phyloP scores from a whole-genome alignment of 2,888 invertebrate genomes.

The Platerodrilus igneus region DNA sequence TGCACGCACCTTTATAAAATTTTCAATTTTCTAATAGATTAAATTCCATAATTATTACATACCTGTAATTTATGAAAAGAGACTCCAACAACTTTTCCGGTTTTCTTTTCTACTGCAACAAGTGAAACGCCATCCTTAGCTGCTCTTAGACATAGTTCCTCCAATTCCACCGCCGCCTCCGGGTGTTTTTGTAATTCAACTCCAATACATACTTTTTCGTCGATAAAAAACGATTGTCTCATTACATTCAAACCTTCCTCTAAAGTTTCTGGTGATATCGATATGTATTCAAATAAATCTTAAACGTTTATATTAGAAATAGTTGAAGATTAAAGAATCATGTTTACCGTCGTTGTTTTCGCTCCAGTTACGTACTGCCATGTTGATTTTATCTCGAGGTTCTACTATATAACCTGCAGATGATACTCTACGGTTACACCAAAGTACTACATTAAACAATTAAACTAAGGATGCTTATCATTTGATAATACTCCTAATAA shows the following conservation, averaged over 20 bases:
- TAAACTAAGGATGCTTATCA: no score
- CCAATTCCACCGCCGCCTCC: conserved; percentile 55
- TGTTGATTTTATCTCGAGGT: no score
- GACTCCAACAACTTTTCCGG: conserved; percentile 55
- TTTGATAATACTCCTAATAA: no score
- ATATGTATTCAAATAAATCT: conserved; percentile 58
- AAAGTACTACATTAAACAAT: no score
- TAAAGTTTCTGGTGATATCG: conserved; percentile 54
- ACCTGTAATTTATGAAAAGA: conserved; percentile 62
- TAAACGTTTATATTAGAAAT: conserved; percentile 32
- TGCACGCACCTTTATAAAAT: no score
- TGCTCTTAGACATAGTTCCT: conserved; percentile 56
- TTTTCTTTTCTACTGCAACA: conserved; percentile 55
- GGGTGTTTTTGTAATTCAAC: conserved; percentile 58
- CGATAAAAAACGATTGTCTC: conserved; percentile 55
- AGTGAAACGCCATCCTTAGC: conserved; percentile 63
- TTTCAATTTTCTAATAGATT: no score
- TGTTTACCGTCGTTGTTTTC: no score
- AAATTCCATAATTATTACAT: no score
- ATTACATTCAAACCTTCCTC: conserved; percentile 58
- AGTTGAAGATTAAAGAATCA: no score
- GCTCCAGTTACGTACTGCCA: no score
- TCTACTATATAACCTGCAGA: no score
- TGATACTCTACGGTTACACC: no score
- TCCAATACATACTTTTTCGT: conserved; percentile 58